Conservation (phyloP, 2,888 invertebrate genomes). For the Drosophila ustulata region DNA sequence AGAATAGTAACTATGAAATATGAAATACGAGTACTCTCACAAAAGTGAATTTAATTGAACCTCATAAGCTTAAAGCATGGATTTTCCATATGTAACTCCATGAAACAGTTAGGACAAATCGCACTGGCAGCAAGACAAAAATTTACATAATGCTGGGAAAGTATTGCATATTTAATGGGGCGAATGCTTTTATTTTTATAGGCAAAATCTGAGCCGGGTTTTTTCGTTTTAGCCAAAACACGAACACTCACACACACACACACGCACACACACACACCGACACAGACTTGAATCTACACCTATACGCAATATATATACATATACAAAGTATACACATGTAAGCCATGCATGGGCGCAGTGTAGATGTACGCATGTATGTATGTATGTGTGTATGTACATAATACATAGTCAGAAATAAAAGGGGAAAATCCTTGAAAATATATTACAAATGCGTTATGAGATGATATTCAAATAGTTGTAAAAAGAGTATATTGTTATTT, state of each 20-base stretch:
- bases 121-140: conserved; percentile 39
- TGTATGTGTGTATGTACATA: conserved; percentile 48
- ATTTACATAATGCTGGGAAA: conserved; percentile 51
- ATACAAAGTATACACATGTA: conserved; percentile 12
- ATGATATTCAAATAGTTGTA: conserved; percentile 54
- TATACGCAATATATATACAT: conserved; percentile 25
- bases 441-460: conserved; percentile 53
- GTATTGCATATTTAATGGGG: conserved; percentile 75
- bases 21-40: conserved; percentile 26
- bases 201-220: conserved; percentile 34
- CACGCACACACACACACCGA: conserved; percentile 32
- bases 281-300: conserved; percentile 27
- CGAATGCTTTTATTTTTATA: conserved; percentile 66
- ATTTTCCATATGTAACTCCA: conserved; percentile 19
- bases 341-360: conserved; percentile 22
- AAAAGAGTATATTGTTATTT: conserved; percentile 64
- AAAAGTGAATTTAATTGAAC: conserved; percentile 68
- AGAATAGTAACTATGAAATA: conserved; percentile 12
- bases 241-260: conserved; percentile 26
- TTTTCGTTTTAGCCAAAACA: conserved; percentile 31
- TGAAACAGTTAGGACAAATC: conserved; percentile 14
- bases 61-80: conserved; percentile 69
- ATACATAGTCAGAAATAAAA: conserved; percentile 22
- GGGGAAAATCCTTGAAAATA: conserved; percentile 28
- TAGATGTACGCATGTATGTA: conserved; percentile 5